Conservation (phyloP, 2,888 invertebrate genomes). For the Eupithecia subumbrata region DNA sequence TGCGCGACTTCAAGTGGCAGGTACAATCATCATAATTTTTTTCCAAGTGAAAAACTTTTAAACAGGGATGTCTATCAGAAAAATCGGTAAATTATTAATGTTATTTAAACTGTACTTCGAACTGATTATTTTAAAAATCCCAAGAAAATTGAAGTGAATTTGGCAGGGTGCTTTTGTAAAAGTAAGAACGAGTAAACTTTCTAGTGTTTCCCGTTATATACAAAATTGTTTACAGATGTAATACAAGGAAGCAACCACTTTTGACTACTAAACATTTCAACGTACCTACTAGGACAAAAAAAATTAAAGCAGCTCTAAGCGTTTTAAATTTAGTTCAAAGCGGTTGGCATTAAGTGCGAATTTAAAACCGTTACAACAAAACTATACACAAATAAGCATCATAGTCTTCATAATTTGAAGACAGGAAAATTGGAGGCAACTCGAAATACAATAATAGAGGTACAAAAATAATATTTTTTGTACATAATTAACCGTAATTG, state of each 20-base stretch:
- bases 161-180: background rate
- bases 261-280: background rate
- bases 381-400: conserved; percentile 11
- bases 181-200: background rate
- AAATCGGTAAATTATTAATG: background rate
- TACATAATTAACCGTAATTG: conserved; percentile 76
- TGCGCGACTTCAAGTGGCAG: background rate
- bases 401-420: conserved; percentile 24
- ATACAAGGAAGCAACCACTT: background rate
- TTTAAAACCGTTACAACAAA: conserved; percentile 17
- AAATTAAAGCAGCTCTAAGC: background rate
- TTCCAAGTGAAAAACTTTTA: background rate
- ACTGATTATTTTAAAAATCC: no score
- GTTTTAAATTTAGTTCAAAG: background rate
- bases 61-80: no score
- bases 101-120: background rate
- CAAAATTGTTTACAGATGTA: background rate
- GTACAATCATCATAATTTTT: background rate
- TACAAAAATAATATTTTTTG: conserved; percentile 63
- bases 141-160: no score
- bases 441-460: conserved; percentile 61
- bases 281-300: background rate
- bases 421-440: conserved; percentile 51
- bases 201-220: fast-evolving
- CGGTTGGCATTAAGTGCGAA: background rate